Evolutionary conservation across 2,888 invertebrate species (phyloP).

Genomic region (Rhodophaea formosa): DNA sequence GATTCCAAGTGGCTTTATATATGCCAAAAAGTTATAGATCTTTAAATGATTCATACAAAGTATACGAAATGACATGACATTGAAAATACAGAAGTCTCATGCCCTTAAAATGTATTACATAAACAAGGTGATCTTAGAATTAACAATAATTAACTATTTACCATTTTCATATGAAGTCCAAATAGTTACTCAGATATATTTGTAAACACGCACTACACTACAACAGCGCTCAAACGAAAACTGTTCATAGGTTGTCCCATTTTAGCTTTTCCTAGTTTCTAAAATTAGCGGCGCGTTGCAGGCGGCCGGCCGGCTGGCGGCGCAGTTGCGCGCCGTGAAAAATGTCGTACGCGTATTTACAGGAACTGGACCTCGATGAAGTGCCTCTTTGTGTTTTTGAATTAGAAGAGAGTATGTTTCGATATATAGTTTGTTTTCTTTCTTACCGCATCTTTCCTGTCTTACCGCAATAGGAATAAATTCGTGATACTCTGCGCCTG

Average conservation of each 20-base stretch:
- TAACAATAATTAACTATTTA: constrained; percentile 4
- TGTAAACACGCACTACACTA: constrained; percentile 23
- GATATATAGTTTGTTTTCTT: not conserved
- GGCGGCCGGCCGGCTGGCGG: constrained; percentile 42
- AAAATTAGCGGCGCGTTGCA: constrained; percentile 58
- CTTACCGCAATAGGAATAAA: too few relatives aligned
- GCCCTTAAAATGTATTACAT: not conserved
- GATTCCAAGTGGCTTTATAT: too few relatives aligned
- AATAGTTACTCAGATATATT: not conserved
- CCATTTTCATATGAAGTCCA: constrained; percentile 14
- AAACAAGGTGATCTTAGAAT: not conserved
- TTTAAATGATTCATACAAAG: too few relatives aligned
- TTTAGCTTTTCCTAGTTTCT: constrained; percentile 70
- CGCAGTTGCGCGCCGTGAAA: constrained; percentile 29
- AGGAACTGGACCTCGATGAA: constrained; percentile 66
- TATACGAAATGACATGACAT: not conserved
- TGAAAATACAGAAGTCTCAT: not conserved
- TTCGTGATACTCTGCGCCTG: too few relatives aligned
- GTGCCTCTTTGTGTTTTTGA: constrained; percentile 78
- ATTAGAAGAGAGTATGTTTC: constrained; percentile 56
- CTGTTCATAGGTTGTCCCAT: constrained; percentile 48
- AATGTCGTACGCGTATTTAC: constrained; percentile 66
- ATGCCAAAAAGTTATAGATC: too few relatives aligned
- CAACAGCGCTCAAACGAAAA: constrained; percentile 27
- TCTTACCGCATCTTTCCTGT: too few relatives aligned